Evolutionary conservation across 1,140 invertebrate genomes (phyloP), one percentile per base, ranked within the genome.

Genomic region (Drosophila virilis): DNA sequence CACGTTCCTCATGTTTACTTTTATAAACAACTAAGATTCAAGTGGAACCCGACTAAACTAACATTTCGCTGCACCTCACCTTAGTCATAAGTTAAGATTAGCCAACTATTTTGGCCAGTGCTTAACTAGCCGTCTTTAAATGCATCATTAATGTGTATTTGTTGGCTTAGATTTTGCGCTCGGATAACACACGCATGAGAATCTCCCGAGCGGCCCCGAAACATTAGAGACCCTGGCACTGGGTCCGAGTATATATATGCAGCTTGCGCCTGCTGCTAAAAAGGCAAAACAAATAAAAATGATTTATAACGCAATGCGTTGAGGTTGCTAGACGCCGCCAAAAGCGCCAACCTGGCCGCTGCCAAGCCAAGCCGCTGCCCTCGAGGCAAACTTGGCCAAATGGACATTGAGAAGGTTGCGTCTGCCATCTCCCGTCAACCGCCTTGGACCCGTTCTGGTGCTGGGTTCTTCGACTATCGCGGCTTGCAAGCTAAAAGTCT

Each of bases 281-380:
- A 89, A 74, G 70, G 64, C 52, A 78, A 89, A 84, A 90, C 85
- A 89, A 89, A 89, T 89, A 89, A 90, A 89, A 89, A 89, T 89
- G 84, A 89, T 89, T 89, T 89, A 89, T 89, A 90, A 84, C 85
- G 80, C 85, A 89, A 57, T 90, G 84, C 84, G 85, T 89, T 80
- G 83, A 88, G 77, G 72, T 71, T 83, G 76, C 79, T 65, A 78
- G 67, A 77, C 84, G 83, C 83, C 83, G 83, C 83, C 83, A 89
- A 88, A 89, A 88, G 84, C 84, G 77, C 79, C 84, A 80, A 89
- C 67, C 67, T 45, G 73, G 12, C 52, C 67, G 73, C 79, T 17
- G 15, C 78, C 74, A 81, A 70, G 80, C 77, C 77, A 75, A 74
- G 13, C 15, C 40, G 2, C n/a, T 13, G 51, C 52, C 17, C 37